phyloP scores from a whole-genome alignment of 2,888 invertebrate species.

The Drosophila incognita region DNA sequence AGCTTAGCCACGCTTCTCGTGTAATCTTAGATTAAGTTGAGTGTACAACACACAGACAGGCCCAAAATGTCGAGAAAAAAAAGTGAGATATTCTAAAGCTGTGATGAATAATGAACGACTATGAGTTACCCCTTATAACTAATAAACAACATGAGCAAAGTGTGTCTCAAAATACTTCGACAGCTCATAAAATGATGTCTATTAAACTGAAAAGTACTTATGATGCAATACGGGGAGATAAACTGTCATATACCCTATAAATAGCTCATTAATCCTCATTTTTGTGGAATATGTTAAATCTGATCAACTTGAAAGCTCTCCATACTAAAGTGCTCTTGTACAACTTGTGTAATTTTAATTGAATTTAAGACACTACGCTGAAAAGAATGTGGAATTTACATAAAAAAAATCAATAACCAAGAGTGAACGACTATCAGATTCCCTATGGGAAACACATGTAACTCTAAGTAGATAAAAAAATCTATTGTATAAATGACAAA shows the following conservation, averaged over 20 bases:
- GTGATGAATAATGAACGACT: conserved; percentile 4
- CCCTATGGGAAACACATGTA: background rate
- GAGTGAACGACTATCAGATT: conserved; percentile 21
- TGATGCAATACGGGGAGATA: background rate
- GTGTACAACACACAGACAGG: conserved; percentile 60
- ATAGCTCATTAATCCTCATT: background rate
- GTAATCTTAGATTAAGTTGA: conserved; percentile 80
- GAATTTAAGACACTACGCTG: background rate
- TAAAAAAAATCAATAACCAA: background rate
- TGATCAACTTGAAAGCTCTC: background rate
- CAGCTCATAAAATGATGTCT: background rate
- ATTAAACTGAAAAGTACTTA: background rate
- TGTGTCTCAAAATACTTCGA: background rate
- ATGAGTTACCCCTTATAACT: conserved; percentile 21
- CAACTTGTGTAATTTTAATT: background rate
- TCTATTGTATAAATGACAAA: background rate
- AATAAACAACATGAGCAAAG: background rate
- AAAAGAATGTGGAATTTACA: background rate
- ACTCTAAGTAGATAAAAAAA: background rate
- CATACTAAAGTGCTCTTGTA: background rate
- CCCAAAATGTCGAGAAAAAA: background rate
- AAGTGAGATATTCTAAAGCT: background rate
- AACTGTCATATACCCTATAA: background rate
- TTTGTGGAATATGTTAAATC: background rate
- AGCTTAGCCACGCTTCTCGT: conserved; percentile 68